Evolutionary conservation across 2,113 vertebrate genomes (phyloP).

Genomic region (Choloepus hoffmanni): DNA sequence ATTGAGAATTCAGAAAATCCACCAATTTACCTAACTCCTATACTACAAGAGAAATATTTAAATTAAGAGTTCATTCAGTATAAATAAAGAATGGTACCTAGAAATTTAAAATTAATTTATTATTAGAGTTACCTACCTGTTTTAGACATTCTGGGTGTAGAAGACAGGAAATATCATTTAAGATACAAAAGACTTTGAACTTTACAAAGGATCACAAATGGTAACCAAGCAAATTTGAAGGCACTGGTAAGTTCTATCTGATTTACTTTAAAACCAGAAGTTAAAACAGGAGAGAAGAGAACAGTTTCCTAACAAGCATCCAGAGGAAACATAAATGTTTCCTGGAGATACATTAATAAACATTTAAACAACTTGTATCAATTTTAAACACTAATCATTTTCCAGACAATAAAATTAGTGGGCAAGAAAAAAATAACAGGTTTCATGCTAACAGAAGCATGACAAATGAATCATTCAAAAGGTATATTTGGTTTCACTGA

Average conservation of each 20-base stretch:
- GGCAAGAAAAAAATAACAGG: constrained; percentile 11
- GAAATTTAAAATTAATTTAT: constrained; percentile 11
- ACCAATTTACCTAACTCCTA: neutral
- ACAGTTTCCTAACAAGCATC: constrained; percentile 22
- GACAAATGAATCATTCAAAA: constrained; percentile 25
- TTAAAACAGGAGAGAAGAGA: constrained; percentile 23
- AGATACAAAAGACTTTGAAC: constrained; percentile 50
- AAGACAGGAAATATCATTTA: constrained; percentile 34
- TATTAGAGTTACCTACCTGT: neutral
- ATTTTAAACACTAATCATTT: constrained; percentile 59
- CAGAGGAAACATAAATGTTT: constrained; percentile 46
- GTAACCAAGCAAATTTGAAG: constrained; percentile 22
- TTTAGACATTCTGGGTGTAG: neutral
- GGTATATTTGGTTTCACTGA: constrained; percentile 34
- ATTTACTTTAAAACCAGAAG: neutral
- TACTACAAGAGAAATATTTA: neutral
- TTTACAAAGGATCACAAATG: constrained; percentile 38
- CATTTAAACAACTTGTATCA: constrained; percentile 15
- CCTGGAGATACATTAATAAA: constrained; percentile 12
- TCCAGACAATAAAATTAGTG: constrained; percentile 43
- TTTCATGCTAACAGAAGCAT: neutral
- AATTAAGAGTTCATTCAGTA: neutral
- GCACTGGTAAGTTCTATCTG: neutral
- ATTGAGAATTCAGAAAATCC: constrained; percentile 26
- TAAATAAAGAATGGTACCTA: neutral